Evolutionary conservation across 2,113 vertebrate genomes (phyloP), one percentile per base, ranked within the genome.

Genomic region (Notarius quadriscutis): DNA sequence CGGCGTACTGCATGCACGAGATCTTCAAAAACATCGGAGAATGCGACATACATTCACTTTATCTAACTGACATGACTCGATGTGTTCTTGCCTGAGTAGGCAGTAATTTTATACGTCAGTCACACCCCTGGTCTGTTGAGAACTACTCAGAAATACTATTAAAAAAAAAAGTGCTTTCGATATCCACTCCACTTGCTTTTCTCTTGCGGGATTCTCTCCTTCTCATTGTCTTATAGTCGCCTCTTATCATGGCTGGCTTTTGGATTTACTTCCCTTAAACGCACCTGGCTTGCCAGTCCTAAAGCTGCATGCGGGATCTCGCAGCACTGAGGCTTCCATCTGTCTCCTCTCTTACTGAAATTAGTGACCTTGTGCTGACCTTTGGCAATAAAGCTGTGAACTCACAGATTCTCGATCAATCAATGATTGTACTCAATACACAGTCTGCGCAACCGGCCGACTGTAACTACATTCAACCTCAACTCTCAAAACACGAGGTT

Each of bases 321-420:
- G 55, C n/a, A 57, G 51, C 72, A 83, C 22, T 15, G 57, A 74
- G 65, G 60, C 22, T 48, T 71, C 53, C 55, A 6, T 55, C 18
- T 55, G 1, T 50, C 20, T n/a, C 48, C 27, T 30, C 74, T 77
- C 50, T 25, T 53, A 84, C 10, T n/a, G 60, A 84, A 85, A 55
- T 53, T 71, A 67, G 2, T 41, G 72, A 27, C 74, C 22, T 63
- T n/a, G 81, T 62, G 86, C 25, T 91, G 80, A 93, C 90, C 90
- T 94, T 94, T 94, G 93, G 93, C 91, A 90, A 92, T 90, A 90
- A 91, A 89, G 90, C 89, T 90, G 55, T 82, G 81, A 92, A 89
- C 92, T 89, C 89, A 91, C 86, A 62, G 69, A 80, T 90, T 89
- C 87, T 85, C 83, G 82, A 88, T 90, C 88, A 90, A 90, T 89